phyloP scores from a whole-genome alignment of 2,113 vertebrate genomes.

The Cichladusa arquata region DNA sequence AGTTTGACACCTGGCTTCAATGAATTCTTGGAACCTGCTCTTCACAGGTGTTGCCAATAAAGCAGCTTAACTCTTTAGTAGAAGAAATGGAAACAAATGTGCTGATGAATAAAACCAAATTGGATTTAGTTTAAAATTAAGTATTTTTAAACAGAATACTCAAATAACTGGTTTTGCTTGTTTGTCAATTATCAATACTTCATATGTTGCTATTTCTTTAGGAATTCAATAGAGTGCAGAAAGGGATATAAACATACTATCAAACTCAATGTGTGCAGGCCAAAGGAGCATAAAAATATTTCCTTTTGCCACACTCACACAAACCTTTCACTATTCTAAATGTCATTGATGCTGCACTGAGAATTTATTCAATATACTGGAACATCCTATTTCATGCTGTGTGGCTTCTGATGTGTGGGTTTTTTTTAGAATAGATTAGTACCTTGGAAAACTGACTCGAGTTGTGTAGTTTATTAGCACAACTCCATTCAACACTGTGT shows the following conservation, averaged over 20 bases:
- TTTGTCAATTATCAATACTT: background rate
- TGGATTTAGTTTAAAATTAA: background rate
- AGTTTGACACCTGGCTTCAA: background rate
- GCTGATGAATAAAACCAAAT: background rate
- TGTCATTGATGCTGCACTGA: background rate
- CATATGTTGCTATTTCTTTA: background rate
- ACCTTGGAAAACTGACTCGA: background rate
- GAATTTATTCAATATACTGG: background rate
- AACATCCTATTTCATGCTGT: constrained; percentile 40
- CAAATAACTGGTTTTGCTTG: background rate
- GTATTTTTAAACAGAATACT: background rate
- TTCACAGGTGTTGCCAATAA: background rate
- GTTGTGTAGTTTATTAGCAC: background rate
- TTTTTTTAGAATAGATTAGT: background rate
- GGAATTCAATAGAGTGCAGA: background rate
- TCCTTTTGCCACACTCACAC: background rate
- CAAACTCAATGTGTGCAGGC: rapidly evolving
- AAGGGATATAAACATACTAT: background rate
- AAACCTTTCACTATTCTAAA: background rate
- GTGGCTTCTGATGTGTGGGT: background rate
- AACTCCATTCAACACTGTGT: background rate
- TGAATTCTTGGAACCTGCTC: background rate
- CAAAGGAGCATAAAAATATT: background rate
- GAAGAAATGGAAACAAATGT: background rate
- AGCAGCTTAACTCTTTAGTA: background rate